phyloP scores from a whole-genome alignment of 2,113 vertebrate genomes.

The Macroglossus sobrinus region DNA sequence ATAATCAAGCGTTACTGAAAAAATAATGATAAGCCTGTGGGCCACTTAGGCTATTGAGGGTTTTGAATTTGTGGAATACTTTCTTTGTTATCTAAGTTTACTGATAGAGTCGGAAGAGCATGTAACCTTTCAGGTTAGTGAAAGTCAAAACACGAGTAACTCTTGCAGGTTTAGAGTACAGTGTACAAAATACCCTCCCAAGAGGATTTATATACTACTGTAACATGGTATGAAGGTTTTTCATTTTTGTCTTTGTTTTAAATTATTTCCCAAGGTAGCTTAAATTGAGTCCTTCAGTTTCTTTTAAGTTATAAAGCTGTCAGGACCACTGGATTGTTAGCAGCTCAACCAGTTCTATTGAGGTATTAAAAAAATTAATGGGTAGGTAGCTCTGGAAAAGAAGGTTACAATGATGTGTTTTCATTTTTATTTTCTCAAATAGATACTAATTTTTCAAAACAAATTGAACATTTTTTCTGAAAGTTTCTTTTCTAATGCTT shows the following conservation, averaged over 20 bases:
- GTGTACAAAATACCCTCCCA: neutral
- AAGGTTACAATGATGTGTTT: constrained; percentile 32
- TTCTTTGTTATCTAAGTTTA: constrained; percentile 46
- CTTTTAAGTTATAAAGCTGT: constrained; percentile 69
- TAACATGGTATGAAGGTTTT: neutral
- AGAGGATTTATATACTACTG: neutral
- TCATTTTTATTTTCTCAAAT: constrained; percentile 58
- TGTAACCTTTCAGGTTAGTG: constrained; percentile 28
- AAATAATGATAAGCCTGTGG: neutral
- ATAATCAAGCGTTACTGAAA: neutral
- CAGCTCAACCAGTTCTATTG: constrained; percentile 41
- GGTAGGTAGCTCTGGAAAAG: constrained; percentile 34
- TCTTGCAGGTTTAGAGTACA: constrained; percentile 29
- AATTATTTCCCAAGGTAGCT: neutral
- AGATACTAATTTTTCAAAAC: constrained; percentile 45
- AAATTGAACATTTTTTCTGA: constrained; percentile 25
- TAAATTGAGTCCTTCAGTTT: constrained; percentile 31
- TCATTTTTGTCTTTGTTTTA: neutral
- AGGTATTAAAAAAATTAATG: constrained; percentile 33
- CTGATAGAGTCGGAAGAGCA: neutral
- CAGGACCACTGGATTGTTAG: constrained; percentile 12
- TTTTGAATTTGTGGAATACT: constrained; percentile 13
- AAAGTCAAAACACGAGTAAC: constrained; percentile 22
- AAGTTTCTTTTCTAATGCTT: neutral
- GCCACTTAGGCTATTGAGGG: neutral